Evolutionary conservation across 2,797 vertebrate genomes (phyloP).

Genomic region (Pempheris klunzingeri): DNA sequence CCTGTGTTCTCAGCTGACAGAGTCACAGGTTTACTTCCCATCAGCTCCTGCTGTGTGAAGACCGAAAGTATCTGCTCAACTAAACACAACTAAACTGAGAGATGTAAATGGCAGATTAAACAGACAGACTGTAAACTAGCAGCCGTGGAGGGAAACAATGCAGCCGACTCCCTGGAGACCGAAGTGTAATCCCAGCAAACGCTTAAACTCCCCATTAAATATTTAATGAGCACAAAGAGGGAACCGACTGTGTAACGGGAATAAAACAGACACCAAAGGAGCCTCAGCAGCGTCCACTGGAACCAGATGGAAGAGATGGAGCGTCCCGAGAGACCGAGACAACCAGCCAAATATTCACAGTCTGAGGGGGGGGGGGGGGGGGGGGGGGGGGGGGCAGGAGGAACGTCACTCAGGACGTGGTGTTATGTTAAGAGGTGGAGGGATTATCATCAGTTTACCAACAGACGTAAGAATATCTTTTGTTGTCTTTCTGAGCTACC

Average conservation of each 20-base stretch:
- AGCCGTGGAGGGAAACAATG: conserved; percentile 39
- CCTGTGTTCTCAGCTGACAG: no score
- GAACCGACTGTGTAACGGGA: conserved; percentile 16
- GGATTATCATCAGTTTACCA: background rate
- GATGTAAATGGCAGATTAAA: conserved; percentile 39
- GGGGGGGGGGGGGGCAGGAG: background rate
- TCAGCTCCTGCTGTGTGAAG: background rate
- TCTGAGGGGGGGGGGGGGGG: background rate
- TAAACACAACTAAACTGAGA: background rate
- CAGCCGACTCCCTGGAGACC: conserved; percentile 40
- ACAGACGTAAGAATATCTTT: background rate
- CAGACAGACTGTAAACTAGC: conserved; percentile 49
- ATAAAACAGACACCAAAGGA: conserved; percentile 16
- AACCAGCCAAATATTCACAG: background rate
- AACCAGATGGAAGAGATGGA: conserved; percentile 5
- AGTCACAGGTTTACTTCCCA: background rate
- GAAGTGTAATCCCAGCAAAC: conserved; percentile 58
- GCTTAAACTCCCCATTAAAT: conserved; percentile 71
- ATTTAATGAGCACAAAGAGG: conserved; percentile 74
- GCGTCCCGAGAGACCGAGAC: background rate
- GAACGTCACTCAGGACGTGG: background rate
- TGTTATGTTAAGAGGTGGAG: background rate
- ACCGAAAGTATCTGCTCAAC: background rate
- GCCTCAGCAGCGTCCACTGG: conserved; percentile 6
- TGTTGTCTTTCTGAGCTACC: background rate